Base-by-base conservation (phyloP, 1,140 invertebrate species). In the Drosophila watanabei region DNA sequence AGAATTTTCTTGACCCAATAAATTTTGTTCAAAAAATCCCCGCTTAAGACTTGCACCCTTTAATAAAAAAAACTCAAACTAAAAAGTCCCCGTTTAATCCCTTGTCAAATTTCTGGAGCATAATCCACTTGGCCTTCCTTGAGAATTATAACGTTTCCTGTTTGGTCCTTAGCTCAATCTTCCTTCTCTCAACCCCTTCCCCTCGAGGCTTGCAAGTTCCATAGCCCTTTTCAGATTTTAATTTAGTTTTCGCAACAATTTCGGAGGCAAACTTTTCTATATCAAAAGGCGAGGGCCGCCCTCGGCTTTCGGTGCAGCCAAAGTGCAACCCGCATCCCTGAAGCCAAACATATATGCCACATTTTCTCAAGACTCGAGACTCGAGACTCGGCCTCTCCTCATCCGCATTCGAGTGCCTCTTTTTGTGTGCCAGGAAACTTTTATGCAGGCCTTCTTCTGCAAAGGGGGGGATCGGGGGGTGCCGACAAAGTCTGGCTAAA, bases 241-340 rank as follows among this genome's bases (percentile, higher is more conserved):
- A 89, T 90, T 90, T 85, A 89, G 85, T 89, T 89, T 88, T 85
- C 77, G 64, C 79, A 85, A 85, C 82, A 79, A 88, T 82, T 85
- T 89, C 51, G 79, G 66, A 70, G 70, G 82, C 86, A 89, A 89
- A 89, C 69, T 90, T 89, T 85, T 68, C 49, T 69, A 79, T 85
- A 79, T 85, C 37, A 75, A 60, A 75, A 73, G 69, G 54, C 68
- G n/a, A 60, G 13, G 63, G 32, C 20, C 18, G 16, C 14, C 33
- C 54, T 39, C n/a, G 30, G 51, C 51, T 43, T 46, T 13, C 5
- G 56, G 54, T 75, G 83, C 71, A 68, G 66, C 43, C 63, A 80
- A 56, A 52, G 51, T 84, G 84, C 84, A 82, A 58, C 61, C 35
- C 73, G 59, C 57, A 61, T 45, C 76, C 24, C 52, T 24, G 45